Evolutionary conservation across 2,113 vertebrate genomes (phyloP), one percentile per base, ranked within the genome.

Genomic region (Xiphophorus hellerii): DNA sequence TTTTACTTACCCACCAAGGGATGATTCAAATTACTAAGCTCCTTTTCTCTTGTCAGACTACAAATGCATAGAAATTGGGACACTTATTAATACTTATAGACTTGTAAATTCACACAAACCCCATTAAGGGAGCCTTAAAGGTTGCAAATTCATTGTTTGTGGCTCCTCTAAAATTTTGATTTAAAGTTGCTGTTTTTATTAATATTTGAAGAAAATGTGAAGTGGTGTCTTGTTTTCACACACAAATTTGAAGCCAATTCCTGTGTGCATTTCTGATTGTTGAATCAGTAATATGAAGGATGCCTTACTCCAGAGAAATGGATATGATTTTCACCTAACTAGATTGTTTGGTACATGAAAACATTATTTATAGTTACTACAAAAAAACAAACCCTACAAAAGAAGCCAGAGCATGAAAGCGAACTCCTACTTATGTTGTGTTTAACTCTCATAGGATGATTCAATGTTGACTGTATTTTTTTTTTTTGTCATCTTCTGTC

Each of bases 131-230:
- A 69, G 4, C 37, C 61, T 29, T 3, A 81, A 80, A 76, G 68
- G 71, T 65, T 70, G 79, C 65, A 28, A 11, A 58, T 62, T 71
- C 62, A 44, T 6, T 35, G 31, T 69, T 84, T 77, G 83, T 81
- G 79, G 17, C 74, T 66, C 71, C 80, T 81, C 61, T 64, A 71
- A 77, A 74, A 75, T 75, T 82, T 73, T 67, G 58, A 80, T 85
- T 39, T 82, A 69, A 81, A 17, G 84, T 60, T 73, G 78, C n/a
- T 69, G 77, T 54, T 74, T 80, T 33, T 0, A 14, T 62, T 86
- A 76, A 83, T 82, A 82, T 91, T 90, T 90, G 54, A 87, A 86
- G 77, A 82, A 37, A 83, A 20, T 79, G 81, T 33, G 80, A 68
- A 83, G 68, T 67, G 65, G 78, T 89, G 69, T 71, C 70, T 67